These are phyloP conservation scores for Pelecanoides urinatrix DNA, from an alignment of 2,113 vertebrate species.

Conservation along the genomic window DNA sequence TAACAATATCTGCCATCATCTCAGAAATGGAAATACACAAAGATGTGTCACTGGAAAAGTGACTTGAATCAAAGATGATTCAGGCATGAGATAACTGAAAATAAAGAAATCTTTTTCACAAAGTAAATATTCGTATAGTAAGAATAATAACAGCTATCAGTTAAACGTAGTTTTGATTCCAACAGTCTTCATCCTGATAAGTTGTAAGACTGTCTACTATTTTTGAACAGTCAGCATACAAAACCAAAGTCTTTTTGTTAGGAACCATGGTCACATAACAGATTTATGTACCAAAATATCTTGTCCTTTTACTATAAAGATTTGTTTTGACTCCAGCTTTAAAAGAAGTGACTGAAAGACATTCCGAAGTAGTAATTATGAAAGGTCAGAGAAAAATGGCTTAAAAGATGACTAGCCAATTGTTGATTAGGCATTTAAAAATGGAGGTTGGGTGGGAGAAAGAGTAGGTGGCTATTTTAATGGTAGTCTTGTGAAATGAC, in stretches of 20 bases:
- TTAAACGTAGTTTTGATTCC: neutral
- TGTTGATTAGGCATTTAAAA: neutral
- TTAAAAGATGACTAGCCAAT: neutral
- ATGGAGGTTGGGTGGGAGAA: neutral
- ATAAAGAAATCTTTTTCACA: constrained; percentile 58
- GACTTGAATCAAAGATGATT: constrained; percentile 67
- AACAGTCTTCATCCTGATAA: neutral
- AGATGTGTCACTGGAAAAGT: constrained; percentile 62
- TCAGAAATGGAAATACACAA: constrained; percentile 51
- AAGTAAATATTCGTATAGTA: constrained; percentile 45
- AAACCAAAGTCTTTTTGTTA: neutral
- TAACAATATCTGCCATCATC: constrained; percentile 14
- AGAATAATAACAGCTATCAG: constrained; percentile 33
- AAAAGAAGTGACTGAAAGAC: neutral
- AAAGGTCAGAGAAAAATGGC: neutral
- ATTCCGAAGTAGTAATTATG: neutral
- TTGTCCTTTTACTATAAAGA: neutral
- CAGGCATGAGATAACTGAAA: constrained; percentile 73
- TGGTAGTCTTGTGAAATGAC: neutral
- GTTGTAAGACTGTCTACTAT: neutral
- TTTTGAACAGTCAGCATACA: neutral
- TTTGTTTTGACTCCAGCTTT: neutral
- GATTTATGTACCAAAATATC: neutral
- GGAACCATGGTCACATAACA: neutral
- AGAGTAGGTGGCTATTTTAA: neutral